phyloP scores from a whole-genome alignment of 1,140 invertebrate species.

The Macrosteles quadrilineatus region DNA sequence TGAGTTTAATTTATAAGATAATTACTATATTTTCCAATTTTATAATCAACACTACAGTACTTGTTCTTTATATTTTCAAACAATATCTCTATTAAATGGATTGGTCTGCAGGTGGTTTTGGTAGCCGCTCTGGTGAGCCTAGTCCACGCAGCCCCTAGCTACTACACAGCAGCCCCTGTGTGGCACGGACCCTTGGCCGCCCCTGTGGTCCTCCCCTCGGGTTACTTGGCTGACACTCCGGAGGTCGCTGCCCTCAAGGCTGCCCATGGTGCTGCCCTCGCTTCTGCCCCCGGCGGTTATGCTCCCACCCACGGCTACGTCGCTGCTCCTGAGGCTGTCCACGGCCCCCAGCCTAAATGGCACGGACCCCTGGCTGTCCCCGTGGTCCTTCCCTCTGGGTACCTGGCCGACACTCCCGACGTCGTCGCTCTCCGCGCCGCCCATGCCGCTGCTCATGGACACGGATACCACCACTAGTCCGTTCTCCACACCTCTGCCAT shows the following conservation, averaged over 20 bases:
- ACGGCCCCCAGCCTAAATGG: neutral
- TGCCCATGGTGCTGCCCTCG: constrained; percentile 34
- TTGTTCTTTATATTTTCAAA: too few species aligned
- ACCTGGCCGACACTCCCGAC: constrained; percentile 49
- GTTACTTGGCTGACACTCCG: constrained; percentile 51
- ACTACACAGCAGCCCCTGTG: too few species aligned
- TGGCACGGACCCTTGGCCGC: constrained; percentile 8
- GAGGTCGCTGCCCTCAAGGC: constrained; percentile 42
- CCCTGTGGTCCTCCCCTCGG: constrained; percentile 34
- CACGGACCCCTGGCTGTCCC: constrained; percentile 12
- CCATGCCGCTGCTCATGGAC: neutral
- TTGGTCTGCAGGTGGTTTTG: constrained; percentile 20
- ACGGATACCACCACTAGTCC: neutral
- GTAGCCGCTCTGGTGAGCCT: constrained; percentile 9
- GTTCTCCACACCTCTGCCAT: too few species aligned
- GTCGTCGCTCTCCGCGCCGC: constrained; percentile 44
- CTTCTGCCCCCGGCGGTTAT: neutral
- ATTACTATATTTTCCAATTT: too few species aligned
- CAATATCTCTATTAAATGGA: too few species aligned
- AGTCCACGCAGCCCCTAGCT: constrained; percentile 21
- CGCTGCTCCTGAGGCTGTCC: neutral
- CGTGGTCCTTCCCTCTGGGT: constrained; percentile 41
- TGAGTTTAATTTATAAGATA: too few species aligned
- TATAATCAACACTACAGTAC: too few species aligned
- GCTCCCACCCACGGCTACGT: neutral